Evolutionary conservation across 2,797 vertebrate species (phyloP).

Genomic region (Lagocephalus sceleratus): DNA sequence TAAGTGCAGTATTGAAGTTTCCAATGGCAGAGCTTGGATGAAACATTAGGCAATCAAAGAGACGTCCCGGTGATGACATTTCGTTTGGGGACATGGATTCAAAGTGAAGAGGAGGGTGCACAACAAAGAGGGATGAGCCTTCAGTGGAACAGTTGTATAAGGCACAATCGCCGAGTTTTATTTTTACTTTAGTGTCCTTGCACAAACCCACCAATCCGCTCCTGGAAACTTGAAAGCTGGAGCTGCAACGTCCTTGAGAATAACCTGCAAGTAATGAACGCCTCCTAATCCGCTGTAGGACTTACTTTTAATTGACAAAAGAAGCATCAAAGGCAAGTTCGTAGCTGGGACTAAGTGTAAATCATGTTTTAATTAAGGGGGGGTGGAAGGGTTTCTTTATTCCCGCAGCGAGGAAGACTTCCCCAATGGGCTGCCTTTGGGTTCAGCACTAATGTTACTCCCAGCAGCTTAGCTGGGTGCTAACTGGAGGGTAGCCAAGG

Average conservation of each 20-base stretch:
- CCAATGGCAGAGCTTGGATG: slow-evolving; percentile 39
- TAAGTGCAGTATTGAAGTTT: slow-evolving; percentile 60
- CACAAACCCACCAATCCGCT: slow-evolving; percentile 46
- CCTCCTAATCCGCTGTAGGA: slow-evolving; percentile 61
- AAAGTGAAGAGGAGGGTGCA: slow-evolving; percentile 1
- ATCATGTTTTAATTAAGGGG: slow-evolving; percentile 79
- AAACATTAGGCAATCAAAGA: slow-evolving; percentile 43
- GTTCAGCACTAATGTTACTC: slow-evolving; percentile 62
- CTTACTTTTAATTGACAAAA: slow-evolving; percentile 75
- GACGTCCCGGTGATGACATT: slow-evolving; percentile 18
- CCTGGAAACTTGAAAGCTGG: slow-evolving; percentile 37
- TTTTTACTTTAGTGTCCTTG: slow-evolving; percentile 43
- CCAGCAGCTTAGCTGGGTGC: slow-evolving; percentile 74
- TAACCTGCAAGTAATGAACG: slow-evolving; percentile 70
- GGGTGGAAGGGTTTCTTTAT: slow-evolving; percentile 71
- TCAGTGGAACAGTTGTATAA: slow-evolving; percentile 41
- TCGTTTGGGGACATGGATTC: slow-evolving; percentile 20
- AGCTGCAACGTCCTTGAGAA: slow-evolving; percentile 66
- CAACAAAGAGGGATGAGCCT: slow-evolving; percentile 28
- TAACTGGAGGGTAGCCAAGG: slow-evolving; percentile 73
- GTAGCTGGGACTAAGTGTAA: slow-evolving; percentile 68
- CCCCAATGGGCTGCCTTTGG: slow-evolving; percentile 66
- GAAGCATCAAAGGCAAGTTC: slow-evolving; percentile 75
- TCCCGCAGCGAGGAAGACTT: slow-evolving; percentile 58
- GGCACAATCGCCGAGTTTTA: slow-evolving; percentile 23